These are phyloP conservation scores for Pseudomugil tenellus DNA, from an alignment of 2,797 vertebrate genomes.

Conservation along the genomic window DNA sequence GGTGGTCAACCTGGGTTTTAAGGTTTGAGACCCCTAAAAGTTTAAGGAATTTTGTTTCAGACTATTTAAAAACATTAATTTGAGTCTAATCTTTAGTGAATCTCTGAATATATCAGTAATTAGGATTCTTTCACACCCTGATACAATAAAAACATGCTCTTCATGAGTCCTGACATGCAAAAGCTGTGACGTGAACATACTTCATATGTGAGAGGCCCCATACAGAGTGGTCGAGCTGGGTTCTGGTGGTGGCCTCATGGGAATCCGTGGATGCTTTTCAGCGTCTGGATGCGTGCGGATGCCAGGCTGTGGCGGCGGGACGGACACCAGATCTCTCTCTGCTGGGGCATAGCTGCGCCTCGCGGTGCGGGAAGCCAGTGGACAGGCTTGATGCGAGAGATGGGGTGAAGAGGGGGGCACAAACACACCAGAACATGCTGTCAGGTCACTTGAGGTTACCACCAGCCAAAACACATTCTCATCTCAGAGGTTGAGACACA, in stretches of 20 bases:
- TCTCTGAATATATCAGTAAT: too few relatives aligned
- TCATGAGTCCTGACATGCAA: too few relatives aligned
- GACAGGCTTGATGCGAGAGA: conserved; percentile 36
- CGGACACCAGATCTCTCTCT: conserved; percentile 55
- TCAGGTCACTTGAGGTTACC: conserved; percentile 67
- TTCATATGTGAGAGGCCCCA: conserved; percentile 82
- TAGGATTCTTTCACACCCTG: too few relatives aligned
- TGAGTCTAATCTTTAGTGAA: too few relatives aligned
- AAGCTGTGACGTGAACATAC: conserved; percentile 58
- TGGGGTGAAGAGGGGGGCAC: background rate
- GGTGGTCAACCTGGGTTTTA: too few relatives aligned
- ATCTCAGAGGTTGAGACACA: conserved; percentile 29
- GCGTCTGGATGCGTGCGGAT: conserved; percentile 48
- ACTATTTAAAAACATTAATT: too few relatives aligned
- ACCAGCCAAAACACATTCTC: conserved; percentile 44
- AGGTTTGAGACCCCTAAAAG: too few relatives aligned
- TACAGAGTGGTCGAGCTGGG: conserved; percentile 79
- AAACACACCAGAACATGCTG: conserved; percentile 41
- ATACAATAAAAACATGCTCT: too few relatives aligned
- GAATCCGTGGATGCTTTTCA: conserved; percentile 66
- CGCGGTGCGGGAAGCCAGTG: conserved; percentile 39
- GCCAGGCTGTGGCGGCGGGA: conserved; percentile 64
- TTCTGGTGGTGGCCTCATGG: conserved; percentile 81
- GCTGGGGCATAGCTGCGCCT: conserved; percentile 74
- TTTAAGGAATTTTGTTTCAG: too few relatives aligned